These are phyloP conservation scores for Sylvietta virens DNA, from an alignment of 2,113 vertebrate genomes.

Conservation along the genomic window DNA sequence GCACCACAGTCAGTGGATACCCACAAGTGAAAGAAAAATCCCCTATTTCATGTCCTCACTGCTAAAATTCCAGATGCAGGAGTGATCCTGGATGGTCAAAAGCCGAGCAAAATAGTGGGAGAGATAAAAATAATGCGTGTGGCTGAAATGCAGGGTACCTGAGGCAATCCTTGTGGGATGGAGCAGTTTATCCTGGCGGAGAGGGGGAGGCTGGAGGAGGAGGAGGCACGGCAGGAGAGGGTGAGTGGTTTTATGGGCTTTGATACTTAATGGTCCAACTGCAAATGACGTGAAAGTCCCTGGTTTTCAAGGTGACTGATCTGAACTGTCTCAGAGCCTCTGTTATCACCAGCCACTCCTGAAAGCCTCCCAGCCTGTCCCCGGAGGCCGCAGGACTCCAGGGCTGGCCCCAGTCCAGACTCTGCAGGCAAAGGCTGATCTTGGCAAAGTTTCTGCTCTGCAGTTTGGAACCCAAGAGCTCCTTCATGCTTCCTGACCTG, in stretches of 20 bases:
- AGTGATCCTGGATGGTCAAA: neutral
- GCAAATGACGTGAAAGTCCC: neutral
- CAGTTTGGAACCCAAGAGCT: neutral
- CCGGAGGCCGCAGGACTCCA: neutral
- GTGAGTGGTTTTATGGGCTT: conserved; percentile 30
- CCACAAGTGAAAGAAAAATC: neutral
- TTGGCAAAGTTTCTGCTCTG: conserved; percentile 14
- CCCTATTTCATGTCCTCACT: neutral
- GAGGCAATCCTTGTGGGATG: neutral
- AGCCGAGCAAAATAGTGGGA: neutral
- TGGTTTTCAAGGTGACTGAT: conserved; percentile 36
- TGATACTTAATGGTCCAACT: neutral
- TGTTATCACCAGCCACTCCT: neutral
- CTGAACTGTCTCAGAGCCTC: neutral
- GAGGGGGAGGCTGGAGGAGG: neutral
- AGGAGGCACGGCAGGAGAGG: neutral
- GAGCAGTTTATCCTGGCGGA: neutral
- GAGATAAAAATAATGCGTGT: neutral
- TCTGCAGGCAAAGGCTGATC: conserved; percentile 11
- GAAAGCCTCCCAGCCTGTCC: neutral
- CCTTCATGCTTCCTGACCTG: neutral
- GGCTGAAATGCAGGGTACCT: neutral
- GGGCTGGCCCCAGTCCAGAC: neutral
- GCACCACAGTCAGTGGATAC: neutral
- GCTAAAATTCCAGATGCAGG: neutral